Evolutionary conservation across 1,140 invertebrate genomes (phyloP).

Genomic region (Rhagoletis zephyria): DNA sequence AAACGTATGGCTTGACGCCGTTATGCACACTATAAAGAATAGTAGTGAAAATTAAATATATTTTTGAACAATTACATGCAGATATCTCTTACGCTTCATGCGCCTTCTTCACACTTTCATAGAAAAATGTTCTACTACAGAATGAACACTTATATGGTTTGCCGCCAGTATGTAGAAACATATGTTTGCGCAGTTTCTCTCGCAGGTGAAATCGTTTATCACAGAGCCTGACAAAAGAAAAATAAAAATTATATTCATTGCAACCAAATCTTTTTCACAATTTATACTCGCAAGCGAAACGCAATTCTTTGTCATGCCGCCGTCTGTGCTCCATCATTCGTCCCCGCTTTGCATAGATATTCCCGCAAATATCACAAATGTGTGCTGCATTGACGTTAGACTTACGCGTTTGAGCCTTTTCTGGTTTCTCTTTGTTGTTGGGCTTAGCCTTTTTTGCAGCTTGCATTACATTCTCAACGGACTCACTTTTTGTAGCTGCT

Average conservation of each 20-base stretch:
- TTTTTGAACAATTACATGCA: neutral
- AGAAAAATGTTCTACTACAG: conserved; percentile 70
- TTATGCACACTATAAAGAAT: conserved; percentile 64
- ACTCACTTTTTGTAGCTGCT: neutral
- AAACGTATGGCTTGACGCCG: conserved; percentile 69
- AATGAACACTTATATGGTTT: conserved; percentile 69
- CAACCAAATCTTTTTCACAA: neutral
- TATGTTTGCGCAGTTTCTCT: conserved; percentile 69
- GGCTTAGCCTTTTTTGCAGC: neutral
- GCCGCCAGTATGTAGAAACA: conserved; percentile 69
- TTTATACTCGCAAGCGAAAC: conserved; percentile 69
- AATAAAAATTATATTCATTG: neutral
- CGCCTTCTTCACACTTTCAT: conserved; percentile 68
- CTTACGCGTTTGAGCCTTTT: neutral
- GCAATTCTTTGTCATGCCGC: conserved; percentile 64
- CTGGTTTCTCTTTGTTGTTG: neutral
- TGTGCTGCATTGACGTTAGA: conserved; percentile 60
- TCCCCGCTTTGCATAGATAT: conserved; percentile 68
- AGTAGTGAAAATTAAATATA: neutral
- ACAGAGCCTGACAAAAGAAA: conserved; percentile 62
- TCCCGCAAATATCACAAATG: conserved; percentile 70
- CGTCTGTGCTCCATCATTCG: conserved; percentile 69
- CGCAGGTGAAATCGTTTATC: conserved; percentile 67
- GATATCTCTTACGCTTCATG: conserved; percentile 66
- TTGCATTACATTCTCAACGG: neutral